Evolutionary conservation across 2,888 invertebrate species (phyloP), one percentile per base, ranked within the genome.

Genomic region (Papilio demoleus): DNA sequence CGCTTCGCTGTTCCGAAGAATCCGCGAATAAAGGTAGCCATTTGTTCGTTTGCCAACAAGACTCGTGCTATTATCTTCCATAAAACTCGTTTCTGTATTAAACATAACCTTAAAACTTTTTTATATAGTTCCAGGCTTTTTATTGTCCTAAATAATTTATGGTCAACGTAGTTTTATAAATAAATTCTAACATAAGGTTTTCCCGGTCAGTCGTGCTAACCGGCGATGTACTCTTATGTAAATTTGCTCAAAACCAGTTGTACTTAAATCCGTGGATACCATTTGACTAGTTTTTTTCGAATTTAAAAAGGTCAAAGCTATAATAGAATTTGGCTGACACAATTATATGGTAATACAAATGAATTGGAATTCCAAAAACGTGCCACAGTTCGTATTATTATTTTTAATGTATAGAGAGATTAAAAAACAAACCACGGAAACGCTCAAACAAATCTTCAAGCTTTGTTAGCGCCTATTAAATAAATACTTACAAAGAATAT

Each of bases 201-300:
- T 68, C 59, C 68, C 64, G 50, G 17, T 19, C 22, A 5, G 24
- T 22, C 60, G 68, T 60, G 34, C 59, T 47, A 19, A 47, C 45
- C 38, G 6, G 68, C 64, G 68, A 68, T 53, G 31, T 65, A 65
- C 17, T 40, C 68, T 24, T 45, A 65, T 68, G 64, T 53, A 65
- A 68, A 68, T 68, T 65, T 65, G 60, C 17, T 53, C 24, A 60
- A 65, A 68, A 68, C 68, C 59, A 50, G 64, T 68, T 53, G 40
- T 42, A 42, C 40, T 53, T 40, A 31, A 56, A 56, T 56, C 53
- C 40, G 68, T 22, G 11, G 64, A 40, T 59, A 47, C 60, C 36
- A 45, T 60, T n/a, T 59, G 53, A 60, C 60, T 42, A 65, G 34
- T 65, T 64, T 68, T 62, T 59, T 58, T 63, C 22, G 31, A 53